phyloP scores from a whole-genome alignment of 2,113 vertebrate genomes.

The Daubentonia madagascariensis region DNA sequence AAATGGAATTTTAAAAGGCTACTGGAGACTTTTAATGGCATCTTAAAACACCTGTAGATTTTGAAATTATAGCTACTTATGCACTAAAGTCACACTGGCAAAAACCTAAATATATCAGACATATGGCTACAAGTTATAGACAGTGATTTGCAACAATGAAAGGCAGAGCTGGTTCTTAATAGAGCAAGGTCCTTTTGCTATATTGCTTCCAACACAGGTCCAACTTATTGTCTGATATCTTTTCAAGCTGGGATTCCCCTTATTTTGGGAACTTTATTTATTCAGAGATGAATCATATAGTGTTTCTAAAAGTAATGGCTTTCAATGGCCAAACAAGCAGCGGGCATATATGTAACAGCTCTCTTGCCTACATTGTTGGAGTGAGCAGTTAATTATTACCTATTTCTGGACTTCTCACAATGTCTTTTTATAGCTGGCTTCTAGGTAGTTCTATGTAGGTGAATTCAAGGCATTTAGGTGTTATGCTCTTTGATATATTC shows the following conservation, averaged over 20 bases:
- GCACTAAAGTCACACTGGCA: background rate
- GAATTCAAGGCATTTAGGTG: background rate
- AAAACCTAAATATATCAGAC: background rate
- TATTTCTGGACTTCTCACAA: background rate
- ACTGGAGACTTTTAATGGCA: background rate
- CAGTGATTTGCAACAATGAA: background rate
- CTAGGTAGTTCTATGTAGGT: background rate
- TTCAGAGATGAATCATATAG: background rate
- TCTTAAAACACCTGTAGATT: background rate
- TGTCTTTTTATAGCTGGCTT: background rate
- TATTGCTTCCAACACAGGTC: background rate
- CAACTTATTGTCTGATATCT: background rate
- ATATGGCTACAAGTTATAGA: background rate
- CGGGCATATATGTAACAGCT: background rate
- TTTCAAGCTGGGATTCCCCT: background rate
- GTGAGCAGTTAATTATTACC: background rate
- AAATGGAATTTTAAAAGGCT: background rate
- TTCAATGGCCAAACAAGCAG: background rate
- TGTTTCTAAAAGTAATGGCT: conserved; percentile 30
- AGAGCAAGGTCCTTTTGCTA: background rate
- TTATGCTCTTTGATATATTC: background rate
- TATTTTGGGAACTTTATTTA: background rate
- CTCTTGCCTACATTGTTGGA: background rate
- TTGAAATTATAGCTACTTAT: background rate
- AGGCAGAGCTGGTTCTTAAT: background rate